Conservation (phyloP, 2,113 vertebrate species). For the Scytalopus superciliaris region DNA sequence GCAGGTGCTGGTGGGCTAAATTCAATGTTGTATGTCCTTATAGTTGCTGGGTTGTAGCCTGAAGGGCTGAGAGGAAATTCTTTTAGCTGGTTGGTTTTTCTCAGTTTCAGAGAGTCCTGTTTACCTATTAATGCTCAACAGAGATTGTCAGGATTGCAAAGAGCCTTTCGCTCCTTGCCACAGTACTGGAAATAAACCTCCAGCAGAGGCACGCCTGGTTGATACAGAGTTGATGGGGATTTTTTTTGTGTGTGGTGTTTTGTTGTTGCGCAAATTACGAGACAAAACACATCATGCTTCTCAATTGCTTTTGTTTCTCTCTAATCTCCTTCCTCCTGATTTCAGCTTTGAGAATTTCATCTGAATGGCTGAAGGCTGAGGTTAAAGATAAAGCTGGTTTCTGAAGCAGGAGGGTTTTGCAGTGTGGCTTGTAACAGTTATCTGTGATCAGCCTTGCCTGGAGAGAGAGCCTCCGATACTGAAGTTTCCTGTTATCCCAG, state of each 20-base stretch:
- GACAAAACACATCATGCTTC: background rate
- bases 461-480: background rate
- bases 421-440: background rate
- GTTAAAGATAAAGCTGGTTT: background rate
- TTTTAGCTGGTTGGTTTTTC: background rate
- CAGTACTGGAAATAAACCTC: background rate
- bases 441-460: background rate
- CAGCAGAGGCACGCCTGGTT: background rate
- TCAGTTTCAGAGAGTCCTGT: background rate
- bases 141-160: background rate
- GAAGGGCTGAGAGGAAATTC: slow-evolving; percentile 13
- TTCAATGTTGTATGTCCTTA: slow-evolving; percentile 32
- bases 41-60: slow-evolving; percentile 52
- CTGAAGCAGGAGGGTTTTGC: background rate
- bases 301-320: background rate
- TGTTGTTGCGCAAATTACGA: background rate
- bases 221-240: background rate
- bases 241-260: background rate
- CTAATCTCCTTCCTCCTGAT: background rate
- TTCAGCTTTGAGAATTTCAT: background rate
- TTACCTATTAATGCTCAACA: background rate
- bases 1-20: slow-evolving; percentile 75
- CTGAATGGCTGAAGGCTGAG: background rate
- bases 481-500: slow-evolving; percentile 23
- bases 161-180: background rate